Evolutionary conservation across 1,140 invertebrate genomes (phyloP), one percentile per base, ranked within the genome.

Genomic region (Drosophila lowei): DNA sequence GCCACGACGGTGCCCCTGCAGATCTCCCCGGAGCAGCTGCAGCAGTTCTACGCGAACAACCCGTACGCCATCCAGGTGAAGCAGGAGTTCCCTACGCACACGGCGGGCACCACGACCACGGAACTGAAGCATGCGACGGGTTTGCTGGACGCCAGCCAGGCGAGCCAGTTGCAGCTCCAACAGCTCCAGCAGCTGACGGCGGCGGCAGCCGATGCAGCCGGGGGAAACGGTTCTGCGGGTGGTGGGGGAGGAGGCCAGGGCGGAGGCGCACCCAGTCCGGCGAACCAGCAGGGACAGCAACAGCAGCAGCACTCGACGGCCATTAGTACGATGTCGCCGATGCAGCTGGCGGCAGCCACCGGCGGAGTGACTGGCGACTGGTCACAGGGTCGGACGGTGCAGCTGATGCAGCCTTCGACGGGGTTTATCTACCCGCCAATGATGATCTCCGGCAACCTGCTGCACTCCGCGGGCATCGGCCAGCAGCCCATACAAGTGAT

Each of bases 401-500:
- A 97, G 91, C 94, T 97, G 13, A 96, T 97, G 73, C 96, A 97
- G 89, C 96, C 97, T 95, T 95, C 91, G 94, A 94, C 78, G 93
- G 96, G 97, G 90, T 92, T 97, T 13, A 95, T 97, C 81, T 96
- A 96, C 90, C 96, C 94, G 1, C 94, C 95, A 41, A 90, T 96
- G 16, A 91, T 97, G 7, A 96, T 97, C 94, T 95, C 96, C 1
- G 94, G 95, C 2, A 96, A 96, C 85, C 93, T 97, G 38, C 93
- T 95, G 1, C 92, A 96, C 21, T 95, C 96, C 91, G 94, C 95
- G 11, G 94, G 95, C 16, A 93, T 97, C 62, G 95, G 96, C 80
- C 95, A 95, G 43, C 95, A 96, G 43, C 95, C 95, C 47, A 91
- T 92, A 18, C 79, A 96, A 93, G 95, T 96, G 6, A 96, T 96